Conservation (phyloP, 2,797 vertebrate genomes). For the Siniperca scherzeri region DNA sequence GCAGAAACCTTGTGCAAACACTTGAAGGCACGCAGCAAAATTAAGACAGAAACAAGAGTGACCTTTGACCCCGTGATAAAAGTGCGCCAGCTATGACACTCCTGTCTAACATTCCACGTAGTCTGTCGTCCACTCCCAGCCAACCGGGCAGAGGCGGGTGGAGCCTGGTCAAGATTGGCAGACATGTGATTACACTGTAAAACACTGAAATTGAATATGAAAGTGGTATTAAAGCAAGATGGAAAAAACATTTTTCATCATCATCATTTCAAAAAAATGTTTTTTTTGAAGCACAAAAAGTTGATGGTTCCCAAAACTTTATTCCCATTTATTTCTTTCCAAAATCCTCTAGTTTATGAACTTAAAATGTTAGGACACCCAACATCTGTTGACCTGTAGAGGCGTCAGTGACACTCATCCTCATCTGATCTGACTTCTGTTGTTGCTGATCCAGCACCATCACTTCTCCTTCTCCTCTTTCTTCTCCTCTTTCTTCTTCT, state of each 20-base stretch:
- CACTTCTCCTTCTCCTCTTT: constrained; percentile 47
- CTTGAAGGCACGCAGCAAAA: neutral
- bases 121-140: neutral
- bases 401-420: neutral
- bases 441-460: constrained; percentile 21
- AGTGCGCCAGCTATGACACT: constrained; percentile 61
- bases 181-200: neutral
- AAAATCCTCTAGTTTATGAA: rapidly evolving
- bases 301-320: constrained; percentile 38
- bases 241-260: neutral
- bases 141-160: constrained; percentile 1
- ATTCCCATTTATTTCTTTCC: neutral
- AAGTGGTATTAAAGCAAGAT: neutral
- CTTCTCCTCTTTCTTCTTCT: constrained; percentile 19
- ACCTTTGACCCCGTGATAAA: constrained; percentile 62
- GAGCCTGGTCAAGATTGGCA: neutral
- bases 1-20: neutral
- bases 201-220: neutral
- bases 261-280: neutral
- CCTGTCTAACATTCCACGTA: constrained; percentile 65
- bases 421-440: neutral
- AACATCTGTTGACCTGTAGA: neutral
- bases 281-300: constrained; percentile 4
- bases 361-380: neutral
- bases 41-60: constrained; percentile 1